phyloP scores from a whole-genome alignment of 2,113 vertebrate genomes.

The Kryptolebias marmoratus region DNA sequence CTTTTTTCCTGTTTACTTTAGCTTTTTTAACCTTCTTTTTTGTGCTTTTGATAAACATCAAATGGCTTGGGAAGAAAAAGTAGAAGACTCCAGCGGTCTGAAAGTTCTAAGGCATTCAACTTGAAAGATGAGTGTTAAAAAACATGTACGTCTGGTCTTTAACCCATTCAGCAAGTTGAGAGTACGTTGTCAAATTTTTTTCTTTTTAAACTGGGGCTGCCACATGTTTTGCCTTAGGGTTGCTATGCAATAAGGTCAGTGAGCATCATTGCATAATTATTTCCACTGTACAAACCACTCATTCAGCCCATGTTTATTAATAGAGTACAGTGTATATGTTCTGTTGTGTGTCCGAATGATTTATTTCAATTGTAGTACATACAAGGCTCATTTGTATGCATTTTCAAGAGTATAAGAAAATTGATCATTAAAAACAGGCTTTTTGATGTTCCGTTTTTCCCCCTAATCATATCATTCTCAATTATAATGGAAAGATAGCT shows the following conservation, averaged over 20 bases:
- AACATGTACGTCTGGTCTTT: conserved; percentile 29
- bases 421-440: conserved; percentile 32
- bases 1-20: conserved; percentile 58
- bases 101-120: conserved; percentile 28
- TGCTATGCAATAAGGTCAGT: conserved; percentile 58
- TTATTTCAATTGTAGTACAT: conserved; percentile 61
- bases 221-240: conserved; percentile 51
- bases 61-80: conserved; percentile 14
- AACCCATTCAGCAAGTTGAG: conserved; percentile 14
- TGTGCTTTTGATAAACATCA: conserved; percentile 68
- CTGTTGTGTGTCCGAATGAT: conserved; percentile 39
- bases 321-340: conserved; percentile 35
- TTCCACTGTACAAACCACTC: conserved; percentile 33
- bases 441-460: neutral
- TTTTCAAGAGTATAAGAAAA: conserved; percentile 46
- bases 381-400: conserved; percentile 67
- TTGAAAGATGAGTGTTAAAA: conserved; percentile 27
- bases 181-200: conserved; percentile 18
- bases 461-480: too few relatives aligned
- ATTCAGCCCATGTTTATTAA: conserved; percentile 45
- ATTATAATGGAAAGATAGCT: neutral
- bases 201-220: conserved; percentile 60
- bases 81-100: conserved; percentile 44
- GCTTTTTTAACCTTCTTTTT: conserved; percentile 51
- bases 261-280: conserved; percentile 64